Base-by-base conservation (phyloP, 1,140 invertebrate species). In the Papilio xuthus region DNA sequence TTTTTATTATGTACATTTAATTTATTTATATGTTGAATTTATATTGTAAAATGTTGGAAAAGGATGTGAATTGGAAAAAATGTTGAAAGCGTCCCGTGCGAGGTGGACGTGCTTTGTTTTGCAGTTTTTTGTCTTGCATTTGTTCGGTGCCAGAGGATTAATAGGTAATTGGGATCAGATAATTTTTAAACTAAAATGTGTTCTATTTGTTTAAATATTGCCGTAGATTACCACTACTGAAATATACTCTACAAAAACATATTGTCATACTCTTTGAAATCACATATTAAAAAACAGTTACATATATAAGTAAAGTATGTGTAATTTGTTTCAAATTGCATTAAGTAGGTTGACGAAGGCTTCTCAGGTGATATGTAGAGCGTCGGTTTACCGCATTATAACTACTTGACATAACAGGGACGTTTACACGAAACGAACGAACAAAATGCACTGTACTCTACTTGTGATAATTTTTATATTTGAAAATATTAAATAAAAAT, bases 1-100 rank as follows among this genome's bases (percentile, higher is more conserved):
- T 28, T 28, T 67, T 6, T 67, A 28, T 4, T 28, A 1, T 18
- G 26, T 67, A 67, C 12, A 67, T 32, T 18, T 32, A 12, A 60
- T 26, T 60, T 26, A 60, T 60, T 60, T 60, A 60, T 15, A 60
- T 60, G 23, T 32, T 71, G 7, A 71, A n/a, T 47, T 73, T 73
- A 4, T 50, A 20, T 73, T 73, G 20, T 23, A 73, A 73, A 73
- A 73, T 73, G 71, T 73, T 73, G 71, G 42, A 42, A 73, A 73
- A 73, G 42, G 71, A 73, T 50, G 42, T 47, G 42, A 18, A 50
- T 73, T 73, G 71, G 71, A 73, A 73, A 73, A 73, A 73, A 73
- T 73, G 71, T 73, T 73, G 71, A 73, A 42, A 23, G 71, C 71
- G 42, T 73, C 42, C 71, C 41, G 41, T 26, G 41, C 37, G 71